Evolutionary conservation across 2,113 vertebrate genomes (phyloP).

Genomic region (Hippocampus comes): DNA sequence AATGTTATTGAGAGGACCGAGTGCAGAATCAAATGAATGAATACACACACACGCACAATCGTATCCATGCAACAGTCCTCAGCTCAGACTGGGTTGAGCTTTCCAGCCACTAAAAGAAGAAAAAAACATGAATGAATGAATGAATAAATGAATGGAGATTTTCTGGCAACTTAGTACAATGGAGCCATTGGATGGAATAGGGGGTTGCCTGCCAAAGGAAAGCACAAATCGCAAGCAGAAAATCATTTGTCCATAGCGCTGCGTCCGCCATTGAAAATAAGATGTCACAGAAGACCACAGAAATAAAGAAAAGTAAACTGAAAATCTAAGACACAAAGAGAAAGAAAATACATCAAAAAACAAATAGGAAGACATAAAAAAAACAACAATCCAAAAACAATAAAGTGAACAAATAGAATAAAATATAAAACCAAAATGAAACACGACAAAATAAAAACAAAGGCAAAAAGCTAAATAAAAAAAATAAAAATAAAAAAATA

Average conservation of each 20-base stretch:
- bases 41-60: conserved; percentile 26
- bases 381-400: too few species aligned
- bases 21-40: background rate
- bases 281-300: background rate
- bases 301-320: background rate
- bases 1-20: background rate
- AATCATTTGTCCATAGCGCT: background rate
- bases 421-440: too few species aligned
- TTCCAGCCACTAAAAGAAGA: conserved; percentile 46
- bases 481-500: too few species aligned
- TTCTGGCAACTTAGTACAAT: conserved; percentile 34
- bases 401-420: too few species aligned
- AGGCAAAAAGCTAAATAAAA: too few species aligned
- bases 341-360: too few species aligned
- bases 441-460: too few species aligned
- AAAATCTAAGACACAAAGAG: too few species aligned
- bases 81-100: conserved; percentile 42
- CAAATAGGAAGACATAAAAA: too few species aligned
- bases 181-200: conserved; percentile 20
- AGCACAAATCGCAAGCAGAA: background rate
- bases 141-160: conserved; percentile 55
- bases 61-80: conserved; percentile 56
- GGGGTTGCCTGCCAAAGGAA: background rate
- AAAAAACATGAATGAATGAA: conserved; percentile 24
- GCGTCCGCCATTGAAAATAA: background rate